Percentiles rank a stretch among this genome's conserved stretches.
Conservation (phyloP, 2,797 vertebrate species). For the Anomalospiza imberbis region DNA sequence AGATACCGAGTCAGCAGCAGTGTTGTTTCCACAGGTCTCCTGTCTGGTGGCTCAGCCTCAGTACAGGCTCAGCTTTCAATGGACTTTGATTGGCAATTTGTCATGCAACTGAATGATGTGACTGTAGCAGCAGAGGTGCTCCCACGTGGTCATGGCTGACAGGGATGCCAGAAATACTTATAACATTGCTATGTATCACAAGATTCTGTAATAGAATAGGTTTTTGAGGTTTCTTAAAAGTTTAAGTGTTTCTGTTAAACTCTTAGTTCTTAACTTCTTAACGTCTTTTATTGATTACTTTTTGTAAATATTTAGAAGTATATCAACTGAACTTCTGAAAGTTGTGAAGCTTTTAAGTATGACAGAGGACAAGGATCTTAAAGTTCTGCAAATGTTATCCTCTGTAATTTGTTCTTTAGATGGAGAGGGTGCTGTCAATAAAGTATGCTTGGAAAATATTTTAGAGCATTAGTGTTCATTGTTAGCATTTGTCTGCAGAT, state of each 20-base stretch:
- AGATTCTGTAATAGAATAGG: no score
- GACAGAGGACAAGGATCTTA: neutral
- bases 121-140: neutral
- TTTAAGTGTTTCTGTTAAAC: neutral
- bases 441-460: neutral
- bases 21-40: neutral
- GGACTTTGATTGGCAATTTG: neutral
- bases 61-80: neutral
- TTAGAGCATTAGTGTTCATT: neutral
- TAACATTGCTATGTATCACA: no score
- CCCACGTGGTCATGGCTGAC: neutral
- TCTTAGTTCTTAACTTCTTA: neutral
- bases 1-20: accelerated
- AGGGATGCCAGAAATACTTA: neutral
- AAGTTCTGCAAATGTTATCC: neutral
- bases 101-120: accelerated
- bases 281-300: neutral
- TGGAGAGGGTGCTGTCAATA: neutral
- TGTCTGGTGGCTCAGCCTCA: neutral
- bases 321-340: neutral
- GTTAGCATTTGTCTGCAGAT: neutral
- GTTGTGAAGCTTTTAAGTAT: neutral
- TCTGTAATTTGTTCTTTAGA: neutral
- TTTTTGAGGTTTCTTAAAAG: no score
- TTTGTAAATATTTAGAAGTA: neutral